phyloP scores from a whole-genome alignment of 2,888 invertebrate genomes.

The Brenthis ino region DNA sequence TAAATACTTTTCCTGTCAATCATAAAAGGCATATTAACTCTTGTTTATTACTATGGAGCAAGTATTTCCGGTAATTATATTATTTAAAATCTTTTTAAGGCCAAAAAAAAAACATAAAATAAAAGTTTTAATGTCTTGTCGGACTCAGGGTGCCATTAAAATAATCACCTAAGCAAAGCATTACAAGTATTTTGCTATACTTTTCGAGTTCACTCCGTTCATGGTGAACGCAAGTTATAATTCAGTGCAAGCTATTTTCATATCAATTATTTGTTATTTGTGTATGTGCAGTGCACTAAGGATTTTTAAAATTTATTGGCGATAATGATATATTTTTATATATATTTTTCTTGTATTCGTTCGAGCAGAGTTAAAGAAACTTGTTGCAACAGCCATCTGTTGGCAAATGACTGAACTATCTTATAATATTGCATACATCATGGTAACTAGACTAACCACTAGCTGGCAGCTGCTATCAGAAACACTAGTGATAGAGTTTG shows the following conservation, averaged over 20 bases:
- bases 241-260: conserved; percentile 1
- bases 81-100: not conserved
- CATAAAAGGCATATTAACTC: conserved; percentile 24
- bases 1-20: conserved; percentile 15
- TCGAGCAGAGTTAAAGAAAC: no score
- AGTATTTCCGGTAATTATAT: conserved; percentile 12
- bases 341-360: no score
- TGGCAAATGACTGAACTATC: not conserved
- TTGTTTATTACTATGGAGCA: conserved; percentile 10
- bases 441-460: conserved; percentile 7
- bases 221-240: not conserved
- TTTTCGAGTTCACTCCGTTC: not conserved
- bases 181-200: conserved; percentile 1
- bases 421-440: not conserved
- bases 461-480: no score
- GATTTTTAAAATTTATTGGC: no score
- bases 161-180: conserved; percentile 8
- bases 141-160: conserved; percentile 4
- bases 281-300: no score
- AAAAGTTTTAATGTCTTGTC: not conserved
- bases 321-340: no score
- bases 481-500: no score
- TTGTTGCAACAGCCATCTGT: conserved; percentile 26
- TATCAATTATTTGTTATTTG: not conserved
- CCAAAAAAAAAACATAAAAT: conserved; percentile 1